phyloP scores from a whole-genome alignment of 1,140 invertebrate genomes.

The Aleiodes sp. region DNA sequence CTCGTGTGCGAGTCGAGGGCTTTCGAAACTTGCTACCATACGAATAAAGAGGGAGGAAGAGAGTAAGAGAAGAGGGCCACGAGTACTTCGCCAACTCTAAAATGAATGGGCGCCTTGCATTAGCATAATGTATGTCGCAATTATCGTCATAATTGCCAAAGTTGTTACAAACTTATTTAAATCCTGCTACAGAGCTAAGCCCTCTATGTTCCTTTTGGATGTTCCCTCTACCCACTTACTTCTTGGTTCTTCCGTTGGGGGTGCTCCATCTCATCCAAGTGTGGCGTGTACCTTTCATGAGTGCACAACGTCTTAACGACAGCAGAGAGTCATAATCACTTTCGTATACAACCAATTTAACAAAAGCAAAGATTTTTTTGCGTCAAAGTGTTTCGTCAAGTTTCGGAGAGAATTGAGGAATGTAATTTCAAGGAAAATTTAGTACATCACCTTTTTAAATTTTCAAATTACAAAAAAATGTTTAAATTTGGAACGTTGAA shows the following conservation, averaged over 20 bases:
- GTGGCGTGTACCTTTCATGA: background rate
- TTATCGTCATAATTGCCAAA: conserved; percentile 63
- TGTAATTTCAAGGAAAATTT: too few relatives aligned
- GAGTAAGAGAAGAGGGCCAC: background rate
- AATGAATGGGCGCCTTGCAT: conserved; percentile 54
- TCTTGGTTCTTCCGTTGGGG: too few relatives aligned
- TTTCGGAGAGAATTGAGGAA: too few relatives aligned
- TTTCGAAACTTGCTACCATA: conserved; percentile 47
- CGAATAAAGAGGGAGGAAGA: background rate
- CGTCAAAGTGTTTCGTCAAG: too few relatives aligned
- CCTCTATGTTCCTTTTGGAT: conserved; percentile 27
- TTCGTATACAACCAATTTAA: background rate
- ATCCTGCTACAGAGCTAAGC: conserved; percentile 43
- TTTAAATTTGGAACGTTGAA: too few relatives aligned
- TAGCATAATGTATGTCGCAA: conserved; percentile 64
- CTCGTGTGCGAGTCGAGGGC: conserved; percentile 39
- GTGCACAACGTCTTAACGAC: background rate
- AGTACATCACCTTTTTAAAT: too few relatives aligned
- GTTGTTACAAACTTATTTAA: conserved; percentile 63
- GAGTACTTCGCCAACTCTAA: conserved; percentile 49
- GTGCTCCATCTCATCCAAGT: background rate
- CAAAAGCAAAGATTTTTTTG: too few relatives aligned
- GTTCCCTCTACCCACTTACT: conserved; percentile 28
- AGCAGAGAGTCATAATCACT: background rate
- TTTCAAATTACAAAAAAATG: too few relatives aligned